These are phyloP conservation scores for Mesocentrotus franciscanus DNA, from an alignment of 53 echinoderm and acorn worm genomes.

Conservation along the genomic window DNA sequence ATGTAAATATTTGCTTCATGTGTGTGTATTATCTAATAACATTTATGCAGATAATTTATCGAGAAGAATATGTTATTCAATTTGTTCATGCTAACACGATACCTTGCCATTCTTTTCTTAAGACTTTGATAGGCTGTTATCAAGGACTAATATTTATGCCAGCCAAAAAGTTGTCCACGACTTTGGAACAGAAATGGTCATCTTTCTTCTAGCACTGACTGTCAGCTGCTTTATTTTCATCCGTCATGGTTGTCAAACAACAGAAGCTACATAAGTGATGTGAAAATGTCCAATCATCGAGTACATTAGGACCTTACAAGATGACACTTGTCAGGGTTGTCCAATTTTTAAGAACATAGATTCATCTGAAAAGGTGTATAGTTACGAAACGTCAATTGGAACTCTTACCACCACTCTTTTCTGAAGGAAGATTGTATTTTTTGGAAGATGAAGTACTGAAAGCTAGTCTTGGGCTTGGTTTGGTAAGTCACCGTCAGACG, in stretches of 20 bases:
- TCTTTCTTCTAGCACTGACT: neutral
- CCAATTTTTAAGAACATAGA: conserved; percentile 6
- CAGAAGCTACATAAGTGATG: neutral
- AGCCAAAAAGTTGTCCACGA: neutral
- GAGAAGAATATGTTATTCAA: too few relatives aligned
- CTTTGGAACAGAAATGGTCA: neutral
- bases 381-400: neutral
- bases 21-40: neutral
- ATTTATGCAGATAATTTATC: too few relatives aligned
- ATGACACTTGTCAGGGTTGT: neutral
- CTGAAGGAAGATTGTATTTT: neutral
- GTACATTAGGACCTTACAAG: neutral
- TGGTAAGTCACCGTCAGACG: conserved; percentile 69
- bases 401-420: neutral
- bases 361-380: neutral
- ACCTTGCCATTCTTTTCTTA: too few relatives aligned
- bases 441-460: conserved; percentile 15
- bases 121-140: neutral
- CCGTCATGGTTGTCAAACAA: neutral
- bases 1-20: neutral
- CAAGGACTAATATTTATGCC: neutral
- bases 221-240: neutral
- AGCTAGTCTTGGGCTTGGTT: conserved; percentile 50
- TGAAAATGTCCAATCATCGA: neutral
- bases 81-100: too few relatives aligned